Conservation (phyloP, 2,797 vertebrate species). For the Halcyon badia region DNA sequence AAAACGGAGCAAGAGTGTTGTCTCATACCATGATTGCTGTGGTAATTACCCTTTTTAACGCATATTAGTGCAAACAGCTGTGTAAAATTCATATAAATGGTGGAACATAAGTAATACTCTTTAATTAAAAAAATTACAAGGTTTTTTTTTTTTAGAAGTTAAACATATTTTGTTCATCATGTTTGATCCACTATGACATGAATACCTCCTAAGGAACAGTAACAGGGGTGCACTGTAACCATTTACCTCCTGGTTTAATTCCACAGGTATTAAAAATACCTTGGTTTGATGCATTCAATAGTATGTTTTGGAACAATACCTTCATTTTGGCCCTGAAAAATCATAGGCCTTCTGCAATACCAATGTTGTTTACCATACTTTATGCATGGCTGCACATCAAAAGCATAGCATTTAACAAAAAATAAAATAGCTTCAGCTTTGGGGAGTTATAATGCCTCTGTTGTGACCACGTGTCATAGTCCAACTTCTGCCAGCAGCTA, state of each 20-base stretch:
- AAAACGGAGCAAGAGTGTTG: slow-evolving; percentile 50
- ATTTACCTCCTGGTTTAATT: not conserved
- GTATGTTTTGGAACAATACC: not conserved
- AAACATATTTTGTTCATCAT: not conserved
- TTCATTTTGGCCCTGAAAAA: slow-evolving; percentile 17
- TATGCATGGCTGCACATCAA: not conserved
- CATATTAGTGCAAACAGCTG: slow-evolving; percentile 72
- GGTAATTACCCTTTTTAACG: slow-evolving; percentile 72
- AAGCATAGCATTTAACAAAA: slow-evolving; percentile 40
- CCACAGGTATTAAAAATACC: not conserved
- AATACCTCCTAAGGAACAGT: not conserved
- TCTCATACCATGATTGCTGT: slow-evolving; percentile 25
- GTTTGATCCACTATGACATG: not conserved
- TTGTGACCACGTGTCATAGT: not conserved
- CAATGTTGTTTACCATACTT: not conserved
- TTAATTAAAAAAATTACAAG: slow-evolving; percentile 56
- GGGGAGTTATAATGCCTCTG: not conserved
- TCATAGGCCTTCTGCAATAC: slow-evolving; percentile 4
- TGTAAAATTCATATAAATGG: slow-evolving; percentile 64
- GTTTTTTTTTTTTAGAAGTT: not conserved
- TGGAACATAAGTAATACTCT: slow-evolving; percentile 51
- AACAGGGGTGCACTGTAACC: not conserved
- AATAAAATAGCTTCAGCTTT: not conserved
- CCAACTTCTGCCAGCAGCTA: not conserved
- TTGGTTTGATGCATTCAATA: not conserved